Base-by-base conservation (phyloP, 2,113 vertebrate species). In the Melospiza melodia region DNA sequence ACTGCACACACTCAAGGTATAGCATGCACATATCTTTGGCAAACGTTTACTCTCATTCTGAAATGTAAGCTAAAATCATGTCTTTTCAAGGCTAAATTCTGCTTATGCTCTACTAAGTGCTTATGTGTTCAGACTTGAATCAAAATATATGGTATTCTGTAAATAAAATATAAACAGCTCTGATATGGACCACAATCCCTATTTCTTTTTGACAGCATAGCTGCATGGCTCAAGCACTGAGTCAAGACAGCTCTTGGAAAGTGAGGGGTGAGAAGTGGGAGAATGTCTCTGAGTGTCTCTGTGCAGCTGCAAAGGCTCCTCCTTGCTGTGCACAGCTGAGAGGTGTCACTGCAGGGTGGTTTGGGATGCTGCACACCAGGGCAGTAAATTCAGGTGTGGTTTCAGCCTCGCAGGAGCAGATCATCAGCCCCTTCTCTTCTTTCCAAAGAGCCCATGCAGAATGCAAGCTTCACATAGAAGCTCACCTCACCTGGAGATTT, bases 161-260 rank as follows among this genome's bases (percentile, higher is more conserved):
- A 88, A 83, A 73, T 27, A 87, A 86, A 83, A 77, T 31, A 46
- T 25, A 28, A 94, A 68, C 59, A 69, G 7, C 63, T 52, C 27
- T 6, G 5, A 28, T 31, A 59, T 5, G 8, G 46, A 79, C 61
- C 44, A 31, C 5, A 21, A 68, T 48, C 58, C 41, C 27, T 69
- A 54, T 79, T 92, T 92, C 59, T 88, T 63, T 76, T 28, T 89
- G 76, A 83, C 59, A 58, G 72, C 44, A 16, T 63, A 92, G 93
- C 55, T 62, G 30, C 55, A 69, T 30, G 80, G 43, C 67, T 88
- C 21, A 74, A 86, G 63, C 22, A 54, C 23, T 5, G 6, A 74
- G 63, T 66, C 76, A 86, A 79, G 68, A 86, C 51, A 93, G 65
- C 86, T 90, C 76, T 74, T 83, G 48, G 30, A 54, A 83, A 71